Base-by-base conservation (phyloP, 2,888 invertebrate species). In the Balanococcus diminutus region DNA sequence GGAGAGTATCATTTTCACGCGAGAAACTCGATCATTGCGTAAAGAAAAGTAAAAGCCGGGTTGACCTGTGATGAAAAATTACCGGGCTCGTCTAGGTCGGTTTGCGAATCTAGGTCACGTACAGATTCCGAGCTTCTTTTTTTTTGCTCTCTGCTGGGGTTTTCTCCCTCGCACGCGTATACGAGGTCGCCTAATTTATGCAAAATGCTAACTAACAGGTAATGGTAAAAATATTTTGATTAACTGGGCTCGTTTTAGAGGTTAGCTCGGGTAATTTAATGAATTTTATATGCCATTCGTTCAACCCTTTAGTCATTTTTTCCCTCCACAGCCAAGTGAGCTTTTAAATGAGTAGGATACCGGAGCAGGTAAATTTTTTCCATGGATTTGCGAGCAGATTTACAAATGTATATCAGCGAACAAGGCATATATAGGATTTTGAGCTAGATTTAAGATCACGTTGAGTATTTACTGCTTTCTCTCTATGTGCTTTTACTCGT, bases 121-220 rank as follows among this genome's bases (percentile, higher is more conserved):
- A 28, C 61, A 67, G 61, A 67, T 67, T 67, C 75, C 75, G 32
- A 75, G 75, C 36, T 75, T 75, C 31, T 75, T 75, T 32, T 75
- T 75, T 75, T 36, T 16, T 67, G 3, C 61, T 28, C 61, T 9
- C 61, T 67, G 6, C 61, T 22, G 28, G 25, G 9, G 0, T 11
- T 67, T 11, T 28, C 61, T 67, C 61, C 28, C 28, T 67, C 61
- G 28, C 8, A 19, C 51, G 51, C 51, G 51, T 51, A 51, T 19
- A 3, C n/a, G 51, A 51, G 25, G 61, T 28, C 25, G 75, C n/a
- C 75, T 75, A 75, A 75, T 75, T 75, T 75, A 75, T 75, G 75
- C 75, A 67, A 67, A 67, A 67, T 67, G 32, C 75, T 75, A 75
- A 31, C 75, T 75, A 75, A 75, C 75, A 75, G 75, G 75, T 75